Conservation (phyloP, 2,797 vertebrate species). For the Sparidentex hasta region DNA sequence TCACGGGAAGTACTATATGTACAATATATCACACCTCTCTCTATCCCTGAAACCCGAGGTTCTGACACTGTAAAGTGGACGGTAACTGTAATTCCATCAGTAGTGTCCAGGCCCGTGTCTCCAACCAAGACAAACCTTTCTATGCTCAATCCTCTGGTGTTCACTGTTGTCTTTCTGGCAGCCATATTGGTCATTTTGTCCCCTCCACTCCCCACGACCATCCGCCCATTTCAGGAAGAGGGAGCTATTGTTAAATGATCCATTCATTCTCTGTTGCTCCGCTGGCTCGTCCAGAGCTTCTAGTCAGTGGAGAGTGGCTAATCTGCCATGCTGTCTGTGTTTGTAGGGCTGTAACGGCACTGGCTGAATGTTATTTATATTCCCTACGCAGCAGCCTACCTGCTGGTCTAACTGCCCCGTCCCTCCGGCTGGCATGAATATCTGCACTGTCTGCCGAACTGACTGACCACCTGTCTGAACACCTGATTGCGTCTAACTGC, state of each 20-base stretch:
- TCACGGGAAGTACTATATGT: constrained; percentile 30
- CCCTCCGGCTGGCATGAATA: constrained; percentile 38
- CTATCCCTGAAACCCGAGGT: not conserved
- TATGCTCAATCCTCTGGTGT: constrained; percentile 15
- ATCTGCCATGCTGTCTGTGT: constrained; percentile 64
- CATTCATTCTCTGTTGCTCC: constrained; percentile 51
- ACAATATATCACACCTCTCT: not conserved
- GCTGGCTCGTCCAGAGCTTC: constrained; percentile 35
- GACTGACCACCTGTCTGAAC: constrained; percentile 44
- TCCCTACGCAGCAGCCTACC: constrained; percentile 40
- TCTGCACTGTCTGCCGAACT: constrained; percentile 24
- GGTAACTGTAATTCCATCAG: not conserved
- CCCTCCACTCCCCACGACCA: not conserved
- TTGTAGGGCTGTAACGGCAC: constrained; percentile 35
- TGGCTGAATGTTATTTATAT: constrained; percentile 58
- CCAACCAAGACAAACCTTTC: constrained; percentile 10
- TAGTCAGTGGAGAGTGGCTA: constrained; percentile 59
- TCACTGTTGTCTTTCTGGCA: constrained; percentile 45
- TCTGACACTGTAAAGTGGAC: not conserved
- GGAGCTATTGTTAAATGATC: constrained; percentile 69
- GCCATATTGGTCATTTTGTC: constrained; percentile 29
- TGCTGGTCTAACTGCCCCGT: constrained; percentile 3
- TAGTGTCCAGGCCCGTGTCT: not conserved
- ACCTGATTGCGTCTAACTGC: constrained; percentile 31
- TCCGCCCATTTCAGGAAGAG: constrained; percentile 37